Conservation (phyloP, 2,888 invertebrate genomes). For the Leistus spinibarbis region DNA sequence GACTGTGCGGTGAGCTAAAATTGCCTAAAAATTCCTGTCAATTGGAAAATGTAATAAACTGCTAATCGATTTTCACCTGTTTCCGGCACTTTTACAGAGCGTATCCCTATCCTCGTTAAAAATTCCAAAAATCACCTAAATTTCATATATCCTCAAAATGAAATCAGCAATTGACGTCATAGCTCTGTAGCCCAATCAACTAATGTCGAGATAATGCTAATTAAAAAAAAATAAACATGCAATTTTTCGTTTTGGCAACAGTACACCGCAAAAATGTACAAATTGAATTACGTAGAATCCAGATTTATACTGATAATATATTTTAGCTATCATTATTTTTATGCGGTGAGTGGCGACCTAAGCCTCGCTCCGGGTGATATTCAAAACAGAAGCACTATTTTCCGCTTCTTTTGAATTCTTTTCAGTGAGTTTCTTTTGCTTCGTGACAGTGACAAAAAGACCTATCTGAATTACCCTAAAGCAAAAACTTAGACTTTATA, state of each 20-base stretch:
- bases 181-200: not conserved
- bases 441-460: not conserved
- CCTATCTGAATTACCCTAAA: not conserved
- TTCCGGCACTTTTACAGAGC: not conserved
- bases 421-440: not conserved
- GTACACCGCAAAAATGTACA: not conserved
- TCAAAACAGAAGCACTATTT: not conserved
- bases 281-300: not conserved
- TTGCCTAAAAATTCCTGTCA: not conserved
- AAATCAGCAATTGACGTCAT: not conserved
- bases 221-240: not conserved
- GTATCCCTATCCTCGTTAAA: not conserved
- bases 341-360: not conserved
- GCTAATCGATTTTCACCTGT: not conserved
- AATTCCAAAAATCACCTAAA: not conserved
- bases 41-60: not conserved
- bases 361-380: not conserved
- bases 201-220: too few species aligned
- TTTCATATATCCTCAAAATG: not conserved
- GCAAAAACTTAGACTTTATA: not conserved
- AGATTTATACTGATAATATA: not conserved
- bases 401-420: not conserved
- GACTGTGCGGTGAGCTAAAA: too few species aligned
- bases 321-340: not conserved
- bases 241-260: not conserved